Percentiles rank a stretch among this genome's conserved stretches.
phyloP scores from a whole-genome alignment of 1,140 invertebrate genomes.

The Trachelipus rathkii region DNA sequence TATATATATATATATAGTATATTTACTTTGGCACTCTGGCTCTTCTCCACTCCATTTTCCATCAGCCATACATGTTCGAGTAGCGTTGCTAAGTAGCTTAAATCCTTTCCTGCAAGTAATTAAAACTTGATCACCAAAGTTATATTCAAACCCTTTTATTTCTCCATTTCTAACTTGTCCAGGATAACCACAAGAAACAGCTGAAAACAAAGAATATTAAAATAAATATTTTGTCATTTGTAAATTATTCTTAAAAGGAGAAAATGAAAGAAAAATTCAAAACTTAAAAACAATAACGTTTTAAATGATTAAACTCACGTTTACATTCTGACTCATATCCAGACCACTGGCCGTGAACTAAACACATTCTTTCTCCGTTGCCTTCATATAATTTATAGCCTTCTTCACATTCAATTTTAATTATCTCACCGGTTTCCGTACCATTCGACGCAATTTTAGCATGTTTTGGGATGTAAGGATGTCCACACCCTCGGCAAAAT shows the following conservation, averaged over 20 bases:
- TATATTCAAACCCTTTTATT: constrained; percentile 55
- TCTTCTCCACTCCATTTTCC: constrained; percentile 43
- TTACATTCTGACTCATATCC: constrained; percentile 49
- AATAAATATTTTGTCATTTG: too few species aligned
- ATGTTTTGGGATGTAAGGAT: constrained; percentile 50
- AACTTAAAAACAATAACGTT: background rate
- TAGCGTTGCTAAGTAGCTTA: constrained; percentile 52
- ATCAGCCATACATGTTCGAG: constrained; percentile 31
- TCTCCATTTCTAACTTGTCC: constrained; percentile 57
- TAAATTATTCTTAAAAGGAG: too few species aligned
- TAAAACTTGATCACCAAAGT: constrained; percentile 55
- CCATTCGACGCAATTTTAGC: background rate
- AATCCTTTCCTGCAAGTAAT: constrained; percentile 58
- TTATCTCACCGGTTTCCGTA: constrained; percentile 33
- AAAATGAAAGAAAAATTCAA: too few species aligned
- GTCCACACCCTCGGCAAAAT: constrained; percentile 57
- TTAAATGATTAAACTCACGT: constrained; percentile 53
- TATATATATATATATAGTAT: too few species aligned
- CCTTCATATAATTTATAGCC: constrained; percentile 50
- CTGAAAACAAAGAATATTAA: constrained; percentile 47
- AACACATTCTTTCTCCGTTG: constrained; percentile 46
- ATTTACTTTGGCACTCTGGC: constrained; percentile 34
- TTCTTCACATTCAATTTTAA: constrained; percentile 51
- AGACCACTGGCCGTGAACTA: constrained; percentile 52
- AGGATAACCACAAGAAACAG: constrained; percentile 58